phyloP scores from a whole-genome alignment of 2,888 invertebrate genomes.

The Philaethria dido region DNA sequence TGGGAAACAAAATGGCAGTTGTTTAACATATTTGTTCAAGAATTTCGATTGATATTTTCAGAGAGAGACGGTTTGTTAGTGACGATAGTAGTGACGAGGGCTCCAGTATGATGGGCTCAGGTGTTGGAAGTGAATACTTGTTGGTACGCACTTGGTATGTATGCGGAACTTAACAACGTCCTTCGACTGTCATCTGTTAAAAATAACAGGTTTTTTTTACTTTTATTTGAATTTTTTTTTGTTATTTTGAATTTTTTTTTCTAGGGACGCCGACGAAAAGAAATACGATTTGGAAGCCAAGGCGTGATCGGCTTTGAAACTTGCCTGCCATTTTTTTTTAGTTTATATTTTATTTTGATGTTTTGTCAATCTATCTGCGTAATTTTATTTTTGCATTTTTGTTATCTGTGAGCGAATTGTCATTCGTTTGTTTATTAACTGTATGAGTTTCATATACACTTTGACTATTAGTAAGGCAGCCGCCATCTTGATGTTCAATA shows the following conservation, averaged over 20 bases:
- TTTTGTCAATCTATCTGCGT: background rate
- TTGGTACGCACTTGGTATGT: constrained; percentile 77
- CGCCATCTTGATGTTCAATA: constrained; percentile 8
- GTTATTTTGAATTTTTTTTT: constrained; percentile 51
- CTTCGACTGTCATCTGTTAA: background rate
- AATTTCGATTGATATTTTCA: constrained; percentile 62
- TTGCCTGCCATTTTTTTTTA: constrained; percentile 40
- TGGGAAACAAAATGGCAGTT: constrained; percentile 29
- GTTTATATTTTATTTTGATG: constrained; percentile 29
- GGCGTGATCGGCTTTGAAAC: constrained; percentile 58
- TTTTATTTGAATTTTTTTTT: constrained; percentile 16
- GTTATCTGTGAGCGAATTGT: constrained; percentile 1
- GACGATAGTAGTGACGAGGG: constrained; percentile 75
- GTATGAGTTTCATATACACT: background rate
- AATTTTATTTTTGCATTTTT: constrained; percentile 14
- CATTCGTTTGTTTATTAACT: background rate
- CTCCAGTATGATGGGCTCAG: constrained; percentile 59
- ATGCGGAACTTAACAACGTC: constrained; percentile 45
- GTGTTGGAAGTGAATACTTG: constrained; percentile 70
- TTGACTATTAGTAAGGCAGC: background rate
- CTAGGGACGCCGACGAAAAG: constrained; percentile 76
- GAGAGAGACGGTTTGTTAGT: constrained; percentile 71
- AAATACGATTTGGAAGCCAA: constrained; percentile 75
- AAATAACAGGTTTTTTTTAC: background rate
- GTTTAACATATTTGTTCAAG: constrained; percentile 10